Evolutionary conservation across 1,140 invertebrate species (phyloP).

Genomic region (Saccostrea echinata): DNA sequence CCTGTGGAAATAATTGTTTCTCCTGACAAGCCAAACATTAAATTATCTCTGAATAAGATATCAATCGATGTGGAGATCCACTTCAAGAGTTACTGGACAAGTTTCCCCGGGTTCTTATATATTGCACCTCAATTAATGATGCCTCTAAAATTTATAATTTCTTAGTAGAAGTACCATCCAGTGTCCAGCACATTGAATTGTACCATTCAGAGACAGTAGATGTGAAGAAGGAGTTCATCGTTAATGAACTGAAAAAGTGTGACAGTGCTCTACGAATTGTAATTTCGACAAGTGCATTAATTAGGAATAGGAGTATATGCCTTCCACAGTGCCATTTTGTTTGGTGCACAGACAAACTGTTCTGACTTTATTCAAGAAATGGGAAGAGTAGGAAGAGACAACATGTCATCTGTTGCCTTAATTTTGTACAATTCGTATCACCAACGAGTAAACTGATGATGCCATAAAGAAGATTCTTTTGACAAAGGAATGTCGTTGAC

Average conservation of each 20-base stretch:
- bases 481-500: not conserved
- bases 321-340: not conserved
- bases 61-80: not conserved
- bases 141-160: constrained; percentile 44
- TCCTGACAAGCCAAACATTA: constrained; percentile 35
- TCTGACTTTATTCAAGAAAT: not conserved
- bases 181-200: not conserved
- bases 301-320: not conserved
- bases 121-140: constrained; percentile 41
- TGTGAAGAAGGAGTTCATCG: not conserved
- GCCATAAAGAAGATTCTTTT: not conserved
- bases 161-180: constrained; percentile 25
- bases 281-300: not conserved
- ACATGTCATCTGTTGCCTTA: not conserved
- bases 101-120: constrained; percentile 46
- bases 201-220: not conserved
- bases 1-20: not conserved
- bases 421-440: not conserved
- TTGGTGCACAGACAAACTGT: not conserved
- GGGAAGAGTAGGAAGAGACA: not conserved
- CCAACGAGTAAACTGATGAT: not conserved
- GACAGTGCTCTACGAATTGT: not conserved
- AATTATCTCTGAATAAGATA: not conserved
- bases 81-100: not conserved
- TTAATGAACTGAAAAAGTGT: not conserved